Base-by-base conservation (phyloP, 35 echinoderm and acorn worm genomes). In the Acanthaster planci region DNA sequence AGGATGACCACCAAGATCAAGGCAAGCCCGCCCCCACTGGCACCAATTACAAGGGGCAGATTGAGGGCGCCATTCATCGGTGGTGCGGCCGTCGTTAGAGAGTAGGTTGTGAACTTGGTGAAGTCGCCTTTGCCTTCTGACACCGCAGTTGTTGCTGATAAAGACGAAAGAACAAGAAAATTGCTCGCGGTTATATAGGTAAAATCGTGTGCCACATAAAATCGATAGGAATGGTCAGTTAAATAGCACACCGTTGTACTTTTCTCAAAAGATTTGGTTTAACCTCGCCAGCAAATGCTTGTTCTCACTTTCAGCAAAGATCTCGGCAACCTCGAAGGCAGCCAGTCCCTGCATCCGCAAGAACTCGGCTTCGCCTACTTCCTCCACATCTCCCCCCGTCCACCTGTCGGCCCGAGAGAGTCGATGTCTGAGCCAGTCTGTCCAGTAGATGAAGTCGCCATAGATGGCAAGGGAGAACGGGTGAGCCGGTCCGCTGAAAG, bases 381-480 rank as follows among this genome's bases (percentile, higher is more conserved):
- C 51, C 39, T 30, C 64, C 44, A 86, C 52, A 14, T 87, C 55
- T 16, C 47, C 56, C 32, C 88, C 93, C 15, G 59, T 80, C 84
- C 78, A 87, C 55, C 89, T 95, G 39, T 87, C 83, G 34, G 88
- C 88, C 9, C 77, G 83, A 52, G 78, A 55, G 2, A 95, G 84
- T 22, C 77, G 57, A 0, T 86, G 86, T 52, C 57, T 95, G 9
- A 78, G 81, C 93, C 93, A 95, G 47, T 95, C 93, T 0, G 93
- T 85, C 93, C 93, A 95, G 76, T 90, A 95, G 36, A 95, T 40
- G 29, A 54, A 53, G 26, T 82, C 84, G 56, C 86, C 85, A 56
- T 84, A 87, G 6, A 95, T 47, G 0, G 84, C 82, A 12, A 95
- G 58, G 18, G 88, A 85, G 72, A 95, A 95, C 1, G 93, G 93